Base-by-base conservation (phyloP, 2,113 vertebrate species). In the Limanda limanda region DNA sequence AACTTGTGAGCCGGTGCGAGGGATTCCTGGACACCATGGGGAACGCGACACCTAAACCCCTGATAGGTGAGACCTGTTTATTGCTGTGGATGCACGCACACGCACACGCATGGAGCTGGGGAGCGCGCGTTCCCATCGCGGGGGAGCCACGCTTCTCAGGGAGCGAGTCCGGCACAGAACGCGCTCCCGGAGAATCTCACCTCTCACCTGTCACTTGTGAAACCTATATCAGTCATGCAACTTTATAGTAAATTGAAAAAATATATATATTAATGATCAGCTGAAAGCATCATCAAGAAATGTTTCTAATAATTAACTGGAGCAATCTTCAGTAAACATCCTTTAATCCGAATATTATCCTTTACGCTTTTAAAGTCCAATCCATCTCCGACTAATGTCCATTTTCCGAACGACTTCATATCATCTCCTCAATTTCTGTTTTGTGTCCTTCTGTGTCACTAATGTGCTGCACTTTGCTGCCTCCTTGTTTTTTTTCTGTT, bases 1-100 rank as follows among this genome's bases (percentile, higher is more conserved):
- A 88, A 94, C 90, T 94, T 94, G 88, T 88, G 92, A 89, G 80
- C 86, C 71, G 86, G 90, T 76, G 87, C 85, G 74, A 86, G 79
- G 70, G 69, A 90, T 89, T 74, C 76, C 65, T 88, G 90, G 84
- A 87, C 85, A 91, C 92, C 92, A 95, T 95, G 95, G 94, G 94
- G 79, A 95, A 95, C 51, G 89, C 93, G 65, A 89, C 95, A 85
- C 95, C 92, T 45, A 95, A 95, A 85, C 93, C 94, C 25, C 79
- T 94, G 56, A 89, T 94, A 90, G 95, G 95, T 95, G 92, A 93
- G 93, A 72, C 9, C 71, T 60, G 65, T 62, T 62, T 20, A 18
- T 83, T 35, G 20, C 20, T 58, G 14, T n/a, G 54, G 8, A 37
- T 18, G 31, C 23, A 2, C 24, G 7, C 58, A 18, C 54, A 54